Evolutionary conservation across 2,797 vertebrate genomes (phyloP), one percentile per base, ranked within the genome.

Genomic region (Notamacropus eugenii): DNA sequence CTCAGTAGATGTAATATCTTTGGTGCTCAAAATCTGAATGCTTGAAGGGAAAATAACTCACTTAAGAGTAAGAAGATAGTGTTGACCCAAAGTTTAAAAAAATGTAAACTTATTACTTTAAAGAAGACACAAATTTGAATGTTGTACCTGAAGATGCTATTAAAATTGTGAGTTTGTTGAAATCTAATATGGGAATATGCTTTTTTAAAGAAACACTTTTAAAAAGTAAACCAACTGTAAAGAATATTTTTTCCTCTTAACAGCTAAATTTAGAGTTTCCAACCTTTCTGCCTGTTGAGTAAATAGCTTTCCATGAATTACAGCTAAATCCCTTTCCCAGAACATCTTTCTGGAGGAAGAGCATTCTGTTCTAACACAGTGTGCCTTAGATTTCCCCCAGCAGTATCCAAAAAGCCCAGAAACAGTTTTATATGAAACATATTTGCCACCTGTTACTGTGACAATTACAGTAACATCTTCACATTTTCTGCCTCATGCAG

Each of bases 261-360:
- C 87, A 94, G 96, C 97, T 97, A 97, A 97, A 97, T 97, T 96
- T 97, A 97, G 97, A 97, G 74, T 95, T 96, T 97, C 93, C 95
- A 97, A 54, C 97, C 95, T 97, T 96, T 95, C 94, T 97, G 98
- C 98, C 97, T 97, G 96, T 57, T 91, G 96, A 97, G 96, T 98
- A 97, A 98, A 98, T 95, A 94, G 97, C 97, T 98, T 98, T 91
- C 82, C 94, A 95, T 95, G 93, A 55, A 0, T 2, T 1, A 97
- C 95, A 96, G 95, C 97, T 97, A 97, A 98, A 98, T 97, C 96
- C 94, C 57, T 96, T 97, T 97, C 92, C 95, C 96, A 94, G 96
- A 97, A 97, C 97, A 94, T 96, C 97, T 96, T 97, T 98, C 96
- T 34, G 2, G 40, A 98, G 97, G 97, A 98, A 97, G 96, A 91